Evolutionary conservation across 2,113 vertebrate genomes (phyloP), one percentile per base, ranked within the genome.

Genomic region (Barnardius zonarius): DNA sequence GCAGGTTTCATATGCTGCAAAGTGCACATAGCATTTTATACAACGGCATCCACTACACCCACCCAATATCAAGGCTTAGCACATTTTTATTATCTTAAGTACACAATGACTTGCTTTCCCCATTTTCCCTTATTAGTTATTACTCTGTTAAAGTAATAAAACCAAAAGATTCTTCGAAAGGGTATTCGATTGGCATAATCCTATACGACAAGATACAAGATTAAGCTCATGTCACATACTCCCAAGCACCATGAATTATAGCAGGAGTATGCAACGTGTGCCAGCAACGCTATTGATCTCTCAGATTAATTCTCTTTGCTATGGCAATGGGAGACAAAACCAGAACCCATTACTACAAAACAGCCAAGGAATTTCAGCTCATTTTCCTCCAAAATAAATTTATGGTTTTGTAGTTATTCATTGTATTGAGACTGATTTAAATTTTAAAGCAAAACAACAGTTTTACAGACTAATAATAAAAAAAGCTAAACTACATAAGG

Each of bases 221-320:
- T 73, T 49, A 68, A 95, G 85, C 49, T 75, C 54, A 2, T 31
- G 49, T 73, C n/a, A 7, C 49, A 23, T 8, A 28, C 44, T 80
- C 37, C 23, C 62, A 70, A 69, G 44, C 68, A n/a, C 37, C 23
- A 33, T 54, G 55, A 92, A 55, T 63, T 93, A 83, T 37, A 85
- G 31, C 39, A 57, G 44, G 51, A 90, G 43, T 33, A 43, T 57
- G 66, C 37, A 86, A 87, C 1, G 7, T 80, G 86, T 54, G 43
- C 54, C 0, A 2, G 52, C 51, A 67, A 76, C 3, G 2, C 55
- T 88, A 93, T 91, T 93, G 94, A 95, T 93, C 73, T 95, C 70
- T 80, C 13, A 86, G 92, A 93, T 72, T 79, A 95, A 88, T 82
- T 93, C 35, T 93, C 77, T 96, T 95, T 95, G 84, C 93, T 86